Conservation (phyloP, 2,888 invertebrate species). For the Sarcophaga subvicina region DNA sequence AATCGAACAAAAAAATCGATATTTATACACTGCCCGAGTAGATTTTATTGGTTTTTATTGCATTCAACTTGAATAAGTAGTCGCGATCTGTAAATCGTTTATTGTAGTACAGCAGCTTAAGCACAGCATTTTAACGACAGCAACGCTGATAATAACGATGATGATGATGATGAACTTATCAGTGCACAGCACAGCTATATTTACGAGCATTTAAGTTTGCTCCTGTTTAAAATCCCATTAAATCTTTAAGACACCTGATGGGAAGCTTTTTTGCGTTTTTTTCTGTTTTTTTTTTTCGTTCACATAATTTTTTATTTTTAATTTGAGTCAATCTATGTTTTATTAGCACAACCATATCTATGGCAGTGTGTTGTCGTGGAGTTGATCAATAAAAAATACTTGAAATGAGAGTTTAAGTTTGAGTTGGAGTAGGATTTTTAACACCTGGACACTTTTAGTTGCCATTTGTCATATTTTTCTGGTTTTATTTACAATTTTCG, state of each 20-base stretch:
- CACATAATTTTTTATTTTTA: background rate
- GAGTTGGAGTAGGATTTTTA: background rate
- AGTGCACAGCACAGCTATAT: background rate
- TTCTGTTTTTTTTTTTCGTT: background rate
- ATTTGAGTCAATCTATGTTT: background rate
- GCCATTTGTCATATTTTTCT: background rate
- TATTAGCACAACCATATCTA: background rate
- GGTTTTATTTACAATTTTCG: background rate
- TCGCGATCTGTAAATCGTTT: background rate
- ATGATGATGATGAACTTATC: constrained; percentile 24
- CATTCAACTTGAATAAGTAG: too few relatives aligned
- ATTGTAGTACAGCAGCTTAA: background rate
- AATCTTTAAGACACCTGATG: constrained; percentile 42
- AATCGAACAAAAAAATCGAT: constrained; percentile 14
- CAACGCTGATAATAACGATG: constrained; percentile 14
- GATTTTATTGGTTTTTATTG: too few relatives aligned
- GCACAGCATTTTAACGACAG: constrained; percentile 19
- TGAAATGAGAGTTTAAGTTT: background rate
- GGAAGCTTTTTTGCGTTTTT: background rate
- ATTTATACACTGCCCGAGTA: background rate
- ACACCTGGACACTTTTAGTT: background rate
- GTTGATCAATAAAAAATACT: background rate
- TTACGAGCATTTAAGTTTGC: background rate
- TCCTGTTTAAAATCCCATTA: constrained; percentile 49
- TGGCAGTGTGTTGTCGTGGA: background rate